phyloP scores from a whole-genome alignment of 2,797 vertebrate species.

The Myiotriccus ornatus region DNA sequence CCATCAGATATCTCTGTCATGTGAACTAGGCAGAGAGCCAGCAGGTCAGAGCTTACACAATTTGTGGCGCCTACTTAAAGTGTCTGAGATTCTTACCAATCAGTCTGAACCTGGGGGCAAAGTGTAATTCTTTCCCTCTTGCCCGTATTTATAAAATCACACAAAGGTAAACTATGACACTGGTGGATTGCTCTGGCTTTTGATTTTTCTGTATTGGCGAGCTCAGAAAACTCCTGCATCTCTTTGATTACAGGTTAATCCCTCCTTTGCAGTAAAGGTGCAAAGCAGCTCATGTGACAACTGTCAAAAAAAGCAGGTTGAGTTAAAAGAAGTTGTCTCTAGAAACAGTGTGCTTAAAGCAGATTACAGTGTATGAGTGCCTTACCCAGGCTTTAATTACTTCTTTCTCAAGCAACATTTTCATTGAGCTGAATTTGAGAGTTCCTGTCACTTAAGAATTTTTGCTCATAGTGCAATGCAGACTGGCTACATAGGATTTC shows the following conservation, averaged over 20 bases:
- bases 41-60: constrained; percentile 79
- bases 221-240: not conserved
- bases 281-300: not conserved
- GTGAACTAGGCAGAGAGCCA: constrained; percentile 77
- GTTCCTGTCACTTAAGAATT: not conserved
- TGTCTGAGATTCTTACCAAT: constrained; percentile 76
- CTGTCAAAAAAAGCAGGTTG: not conserved
- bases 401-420: constrained; percentile 1
- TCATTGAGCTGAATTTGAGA: not conserved
- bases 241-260: constrained; percentile 13
- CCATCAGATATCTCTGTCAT: constrained; percentile 75
- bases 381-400: not conserved
- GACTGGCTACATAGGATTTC: not conserved
- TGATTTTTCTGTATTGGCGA: not conserved
- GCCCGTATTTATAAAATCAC: constrained; percentile 25
- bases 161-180: constrained; percentile 47
- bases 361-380: not conserved
- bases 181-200: constrained; percentile 29
- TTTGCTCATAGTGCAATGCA: not conserved
- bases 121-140: constrained; percentile 74
- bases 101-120: constrained; percentile 74
- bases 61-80: constrained; percentile 78
- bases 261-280: not conserved
- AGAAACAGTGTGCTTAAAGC: not conserved
- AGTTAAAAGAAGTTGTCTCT: not conserved